Base-by-base conservation (phyloP, 2,888 invertebrate genomes). In the Acrobasis suavella region DNA sequence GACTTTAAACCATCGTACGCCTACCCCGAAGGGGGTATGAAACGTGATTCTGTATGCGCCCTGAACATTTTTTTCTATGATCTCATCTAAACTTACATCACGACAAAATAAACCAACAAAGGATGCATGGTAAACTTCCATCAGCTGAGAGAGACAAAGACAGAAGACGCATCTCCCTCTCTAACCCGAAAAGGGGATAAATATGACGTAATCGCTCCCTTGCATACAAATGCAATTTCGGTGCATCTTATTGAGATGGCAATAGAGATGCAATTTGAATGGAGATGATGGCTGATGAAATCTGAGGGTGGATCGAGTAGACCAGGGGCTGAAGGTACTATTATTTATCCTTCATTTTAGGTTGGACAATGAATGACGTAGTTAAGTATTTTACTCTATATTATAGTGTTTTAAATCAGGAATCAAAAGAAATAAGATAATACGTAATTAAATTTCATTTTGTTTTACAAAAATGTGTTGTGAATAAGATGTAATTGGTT, bases 181-280 rank as follows among this genome's bases (percentile, higher is more conserved):
- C 76, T 67, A 67, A 69, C 56, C 70, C 71, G 80, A 80, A 77
- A 78, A 82, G 84, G 86, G 87, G 81, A 80, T 81, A 78, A 83
- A 81, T 84, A 80, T 89, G 87, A 89, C 86, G 88, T 86, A 86
- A 86, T 82, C 76, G 42, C 77, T 82, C 83, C 85, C 86, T 77
- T 80, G 75, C 75, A 67, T 70, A 65, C 63, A 62, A 55, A 55
- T 77, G 78, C 77, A 77, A 66, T 65, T 65, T 62, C 50, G 46
- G 39, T 72, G 54, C 58, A 66, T 74, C 66, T 70, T 81, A 75
- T 67, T 58, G 0, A 2, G 0, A 51, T 12, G 12, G 58, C 0
- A 1, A 58, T 77, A 82, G 64, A 71, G 74, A 64, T 66, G 63
- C 64, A 66, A 71, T 71, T 79, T 51, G 64, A 67, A 54, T n/a